A percentile compares a stretch with the other conserved stretches of the same genome.
These are phyloP conservation scores for Drosophila ananassae DNA, from an alignment of 1,140 invertebrate genomes.

Conservation along the genomic window DNA sequence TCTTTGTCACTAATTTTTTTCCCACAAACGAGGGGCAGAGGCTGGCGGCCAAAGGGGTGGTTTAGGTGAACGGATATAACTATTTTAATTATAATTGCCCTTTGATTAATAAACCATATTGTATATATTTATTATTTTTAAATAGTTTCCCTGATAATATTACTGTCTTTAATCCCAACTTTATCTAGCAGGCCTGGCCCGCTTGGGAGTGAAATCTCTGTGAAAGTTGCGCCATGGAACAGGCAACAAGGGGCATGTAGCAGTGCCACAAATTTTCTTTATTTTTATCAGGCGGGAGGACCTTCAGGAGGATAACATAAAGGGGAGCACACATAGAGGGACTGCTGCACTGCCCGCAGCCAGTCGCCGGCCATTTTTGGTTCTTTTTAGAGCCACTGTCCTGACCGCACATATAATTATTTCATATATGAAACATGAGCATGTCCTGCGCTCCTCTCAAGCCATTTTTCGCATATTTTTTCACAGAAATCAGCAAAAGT, in stretches of 20 bases:
- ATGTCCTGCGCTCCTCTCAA: slow-evolving; percentile 34
- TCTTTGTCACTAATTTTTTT: slow-evolving; percentile 70
- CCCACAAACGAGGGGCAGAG: slow-evolving; percentile 21
- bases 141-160: no score
- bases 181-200: slow-evolving; percentile 20
- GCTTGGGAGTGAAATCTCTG: slow-evolving; percentile 66
- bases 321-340: slow-evolving; percentile 1
- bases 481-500: slow-evolving; percentile 73
- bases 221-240: slow-evolving; percentile 72
- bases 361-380: slow-evolving; percentile 29
- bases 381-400: slow-evolving; percentile 27
- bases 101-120: no score
- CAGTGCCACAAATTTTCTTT: slow-evolving; percentile 54
- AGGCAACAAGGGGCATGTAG: slow-evolving; percentile 47
- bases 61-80: no score
- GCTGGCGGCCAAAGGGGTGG: neutral
- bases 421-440: slow-evolving; percentile 78
- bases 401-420: slow-evolving; percentile 81
- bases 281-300: slow-evolving; percentile 26
- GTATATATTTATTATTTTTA: no score
- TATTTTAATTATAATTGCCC: no score
- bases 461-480: slow-evolving; percentile 62
- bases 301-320: slow-evolving; percentile 25
- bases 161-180: neutral
- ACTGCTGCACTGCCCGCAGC: slow-evolving; percentile 68